These are phyloP conservation scores for Ornithoptera priamus DNA, from an alignment of 2,888 invertebrate genomes.

Conservation along the genomic window DNA sequence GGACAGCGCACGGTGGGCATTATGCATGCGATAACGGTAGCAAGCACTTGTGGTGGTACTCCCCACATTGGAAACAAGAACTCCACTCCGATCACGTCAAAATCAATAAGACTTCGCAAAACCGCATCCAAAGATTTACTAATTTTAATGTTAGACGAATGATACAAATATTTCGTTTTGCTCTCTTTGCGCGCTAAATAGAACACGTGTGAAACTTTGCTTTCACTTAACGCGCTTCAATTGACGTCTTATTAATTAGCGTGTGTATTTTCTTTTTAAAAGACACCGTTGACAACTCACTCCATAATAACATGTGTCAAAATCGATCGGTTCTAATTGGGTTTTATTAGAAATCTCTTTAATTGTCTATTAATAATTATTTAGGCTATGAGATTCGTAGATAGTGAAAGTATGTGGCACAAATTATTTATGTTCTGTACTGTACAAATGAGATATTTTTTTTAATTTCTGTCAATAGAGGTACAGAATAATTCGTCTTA, in stretches of 20 bases:
- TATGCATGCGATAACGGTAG: conserved; percentile 71
- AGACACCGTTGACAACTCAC: conserved; percentile 33
- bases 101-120: conserved; percentile 35
- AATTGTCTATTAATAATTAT: too few species aligned
- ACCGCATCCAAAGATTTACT: conserved; percentile 24
- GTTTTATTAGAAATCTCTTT: conserved; percentile 24
- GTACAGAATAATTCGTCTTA: too few species aligned
- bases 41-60: conserved; percentile 38
- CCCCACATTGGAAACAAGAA: conserved; percentile 37
- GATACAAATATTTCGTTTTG: conserved; percentile 43
- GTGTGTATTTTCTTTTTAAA: conserved; percentile 48
- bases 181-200: conserved; percentile 47
- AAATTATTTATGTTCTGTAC: too few species aligned
- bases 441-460: too few species aligned
- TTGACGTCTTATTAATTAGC: conserved; percentile 60
- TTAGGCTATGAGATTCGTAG: too few species aligned
- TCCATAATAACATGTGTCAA: conserved; percentile 26
- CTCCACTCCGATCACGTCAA: conserved; percentile 42
- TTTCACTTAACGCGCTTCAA: conserved; percentile 68
- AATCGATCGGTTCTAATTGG: background rate
- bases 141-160: conserved; percentile 38
- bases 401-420: too few species aligned
- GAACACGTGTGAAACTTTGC: conserved; percentile 62
- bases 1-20: conserved; percentile 64
- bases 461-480: too few species aligned